Evolutionary conservation across 2,888 invertebrate genomes (phyloP), one percentile per base, ranked within the genome.

Genomic region (Nephrocerus scutellatus): DNA sequence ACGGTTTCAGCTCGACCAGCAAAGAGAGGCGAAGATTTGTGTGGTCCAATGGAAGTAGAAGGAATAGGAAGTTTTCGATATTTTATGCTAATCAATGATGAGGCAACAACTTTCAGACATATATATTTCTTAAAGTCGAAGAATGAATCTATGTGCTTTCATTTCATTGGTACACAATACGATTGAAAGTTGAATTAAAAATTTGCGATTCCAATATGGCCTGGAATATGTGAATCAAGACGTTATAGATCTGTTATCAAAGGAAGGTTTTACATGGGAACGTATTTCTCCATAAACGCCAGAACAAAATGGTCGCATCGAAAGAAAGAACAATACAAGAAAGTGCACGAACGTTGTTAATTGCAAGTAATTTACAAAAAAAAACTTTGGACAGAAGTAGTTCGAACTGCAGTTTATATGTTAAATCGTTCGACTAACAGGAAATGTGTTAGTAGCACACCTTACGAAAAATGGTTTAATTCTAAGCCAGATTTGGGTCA

Each of bases 341-440:
- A 29, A 44, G 42, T 24, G 48, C 50, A 6, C 43, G n/a, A n/a
- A n/a, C n/a, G n/a, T n/a, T n/a, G n/a, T n/a, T n/a, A n/a, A n/a
- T n/a, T n/a, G n/a, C n/a, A n/a, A n/a, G n/a, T n/a, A n/a, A n/a
- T n/a, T n/a, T n/a, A n/a, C n/a, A n/a, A n/a, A n/a, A n/a, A 49
- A 24, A 20, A 25, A 6, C 46, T 52, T 20, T 57, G 56, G 52
- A 50, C 49, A 30, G 56, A 57, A 35, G 56, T 56, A 7, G 46
- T 52, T 2, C 36, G 37, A 10, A 49, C 51, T 14, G 55, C 55
- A 8, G 38, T 32, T n/a, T 49, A 49, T 31, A 28, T 53, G 13
- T 41, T 47, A 26, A 57, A 57, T 30, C 31, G 46, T 14, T 12
- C 30, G 3, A 16, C 18, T 3, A 18, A 5, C 30, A 6, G 2